These are phyloP conservation scores for Mizuhopecten yessoensis DNA, from an alignment of 1,140 invertebrate species.

Conservation along the genomic window DNA sequence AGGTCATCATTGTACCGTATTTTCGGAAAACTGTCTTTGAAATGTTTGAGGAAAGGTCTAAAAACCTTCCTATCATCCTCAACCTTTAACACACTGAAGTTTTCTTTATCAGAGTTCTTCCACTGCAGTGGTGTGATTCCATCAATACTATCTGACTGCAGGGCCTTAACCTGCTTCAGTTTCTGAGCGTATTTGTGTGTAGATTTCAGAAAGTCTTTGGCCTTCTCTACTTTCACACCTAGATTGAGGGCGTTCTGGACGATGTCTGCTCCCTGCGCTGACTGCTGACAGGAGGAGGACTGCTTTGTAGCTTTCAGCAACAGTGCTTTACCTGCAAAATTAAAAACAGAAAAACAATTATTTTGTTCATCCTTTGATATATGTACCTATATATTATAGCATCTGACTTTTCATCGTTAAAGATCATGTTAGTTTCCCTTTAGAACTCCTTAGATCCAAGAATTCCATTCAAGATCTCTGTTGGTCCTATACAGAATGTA, in stretches of 20 bases:
- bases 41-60: conserved; percentile 68
- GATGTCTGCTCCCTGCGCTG: conserved; percentile 52
- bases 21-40: conserved; percentile 62
- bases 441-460: too few relatives aligned
- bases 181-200: conserved; percentile 57
- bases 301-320: conserved; percentile 66
- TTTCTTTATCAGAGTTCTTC: conserved; percentile 67
- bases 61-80: conserved; percentile 64
- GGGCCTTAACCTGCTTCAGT: conserved; percentile 47
- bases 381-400: too few relatives aligned
- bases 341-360: conserved; percentile 45
- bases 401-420: too few relatives aligned
- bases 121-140: conserved; percentile 68
- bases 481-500: too few relatives aligned
- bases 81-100: conserved; percentile 62
- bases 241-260: conserved; percentile 66
- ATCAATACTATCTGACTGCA: conserved; percentile 49
- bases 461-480: too few relatives aligned
- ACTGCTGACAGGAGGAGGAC: conserved; percentile 39
- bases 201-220: conserved; percentile 59
- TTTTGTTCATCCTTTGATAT: too few relatives aligned
- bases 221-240: conserved; percentile 64
- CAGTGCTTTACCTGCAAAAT: conserved; percentile 68
- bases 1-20: conserved; percentile 61
- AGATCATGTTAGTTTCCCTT: too few relatives aligned